Evolutionary conservation across 2,888 invertebrate genomes (phyloP).

Genomic region (Tipula vernalis): DNA sequence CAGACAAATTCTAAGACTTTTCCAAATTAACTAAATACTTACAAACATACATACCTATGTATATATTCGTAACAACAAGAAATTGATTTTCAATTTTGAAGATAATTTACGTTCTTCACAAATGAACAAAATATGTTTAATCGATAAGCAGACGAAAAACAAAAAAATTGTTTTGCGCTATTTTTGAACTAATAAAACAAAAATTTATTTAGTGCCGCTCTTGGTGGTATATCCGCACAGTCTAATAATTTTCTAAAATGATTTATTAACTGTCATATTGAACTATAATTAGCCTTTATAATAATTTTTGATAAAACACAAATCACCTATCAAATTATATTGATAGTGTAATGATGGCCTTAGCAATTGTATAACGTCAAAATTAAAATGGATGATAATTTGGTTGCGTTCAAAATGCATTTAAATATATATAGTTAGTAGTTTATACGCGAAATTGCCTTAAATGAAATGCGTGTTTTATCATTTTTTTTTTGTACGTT

Average conservation of each 20-base stretch:
- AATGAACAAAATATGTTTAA: not conserved
- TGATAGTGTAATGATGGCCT: not conserved
- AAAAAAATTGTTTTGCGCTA: not conserved
- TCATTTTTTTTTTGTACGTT: not conserved
- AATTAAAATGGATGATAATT: not conserved
- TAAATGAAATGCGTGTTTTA: not conserved
- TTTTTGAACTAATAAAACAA: not conserved
- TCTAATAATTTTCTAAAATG: not conserved
- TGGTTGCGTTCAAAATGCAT: not conserved
- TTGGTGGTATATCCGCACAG: not conserved
- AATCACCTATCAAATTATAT: not conserved
- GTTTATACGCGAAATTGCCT: not conserved
- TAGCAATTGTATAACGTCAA: not conserved
- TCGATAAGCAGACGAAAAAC: not conserved
- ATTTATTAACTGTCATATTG: not conserved
- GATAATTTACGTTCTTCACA: not conserved
- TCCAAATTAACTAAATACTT: not conserved
- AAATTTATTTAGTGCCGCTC: not conserved
- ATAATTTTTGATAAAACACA: not conserved
- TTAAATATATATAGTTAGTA: not conserved
- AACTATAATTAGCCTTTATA: not conserved
- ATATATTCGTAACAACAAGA: not conserved
- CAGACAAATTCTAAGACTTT: not conserved
- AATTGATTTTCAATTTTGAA: not conserved
- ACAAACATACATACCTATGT: not conserved